Evolutionary conservation across 2,888 invertebrate species (phyloP).

Genomic region (Lysandra bellargus): DNA sequence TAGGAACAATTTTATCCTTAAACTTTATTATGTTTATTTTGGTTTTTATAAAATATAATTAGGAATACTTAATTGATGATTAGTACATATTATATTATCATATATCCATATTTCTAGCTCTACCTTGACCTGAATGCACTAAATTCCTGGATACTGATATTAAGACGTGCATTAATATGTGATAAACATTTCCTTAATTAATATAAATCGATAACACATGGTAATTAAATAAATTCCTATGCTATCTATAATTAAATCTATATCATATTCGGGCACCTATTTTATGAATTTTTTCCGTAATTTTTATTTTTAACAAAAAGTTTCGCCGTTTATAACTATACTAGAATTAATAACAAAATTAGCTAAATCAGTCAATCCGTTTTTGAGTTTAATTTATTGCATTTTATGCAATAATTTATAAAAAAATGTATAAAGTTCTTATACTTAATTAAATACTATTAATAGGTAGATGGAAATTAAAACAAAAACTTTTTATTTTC

Average conservation of each 20-base stretch:
- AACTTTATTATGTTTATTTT: background rate
- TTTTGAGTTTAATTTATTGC: too few relatives aligned
- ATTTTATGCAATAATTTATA: too few relatives aligned
- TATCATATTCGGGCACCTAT: background rate
- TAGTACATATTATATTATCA: too few relatives aligned
- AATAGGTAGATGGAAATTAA: too few relatives aligned
- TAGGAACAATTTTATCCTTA: background rate
- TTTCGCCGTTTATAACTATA: too few relatives aligned
- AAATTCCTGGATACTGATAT: background rate
- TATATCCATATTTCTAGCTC: background rate
- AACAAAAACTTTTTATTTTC: too few relatives aligned
- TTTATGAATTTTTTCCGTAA: too few relatives aligned
- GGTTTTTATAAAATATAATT: background rate
- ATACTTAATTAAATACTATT: too few relatives aligned
- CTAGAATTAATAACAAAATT: too few relatives aligned
- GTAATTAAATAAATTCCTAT: background rate
- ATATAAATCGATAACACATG: background rate
- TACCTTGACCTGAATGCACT: background rate
- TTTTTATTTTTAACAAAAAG: too few relatives aligned
- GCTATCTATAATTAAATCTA: background rate
- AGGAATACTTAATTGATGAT: background rate
- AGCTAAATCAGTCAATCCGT: too few relatives aligned
- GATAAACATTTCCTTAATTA: conserved; percentile 5
- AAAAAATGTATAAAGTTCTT: too few relatives aligned
- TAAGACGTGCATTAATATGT: background rate